Conservation (phyloP, 2,113 vertebrate species). For the Axis porcinus region DNA sequence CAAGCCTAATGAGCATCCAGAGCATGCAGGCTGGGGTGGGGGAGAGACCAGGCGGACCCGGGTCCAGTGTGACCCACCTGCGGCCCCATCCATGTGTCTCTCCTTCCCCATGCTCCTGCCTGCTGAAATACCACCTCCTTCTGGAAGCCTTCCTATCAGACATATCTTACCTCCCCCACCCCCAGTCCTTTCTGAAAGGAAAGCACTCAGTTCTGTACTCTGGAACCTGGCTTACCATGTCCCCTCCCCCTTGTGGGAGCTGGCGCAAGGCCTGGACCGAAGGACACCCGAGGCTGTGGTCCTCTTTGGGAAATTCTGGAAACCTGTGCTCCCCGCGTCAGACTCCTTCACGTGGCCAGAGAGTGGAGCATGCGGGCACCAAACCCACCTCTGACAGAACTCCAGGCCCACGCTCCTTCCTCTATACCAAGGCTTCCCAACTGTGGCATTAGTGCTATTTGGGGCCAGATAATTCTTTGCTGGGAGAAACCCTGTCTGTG, state of each 20-base stretch:
- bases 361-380: neutral
- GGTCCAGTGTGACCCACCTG: neutral
- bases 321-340: neutral
- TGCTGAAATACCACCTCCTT: neutral
- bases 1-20: neutral
- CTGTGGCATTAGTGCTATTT: neutral
- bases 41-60: rapidly evolving
- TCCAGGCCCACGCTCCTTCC: neutral
- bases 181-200: neutral
- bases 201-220: neutral
- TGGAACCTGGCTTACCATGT: neutral
- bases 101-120: rapidly evolving
- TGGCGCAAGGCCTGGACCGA: neutral
- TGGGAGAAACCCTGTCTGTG: neutral
- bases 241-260: neutral
- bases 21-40: neutral
- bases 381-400: neutral
- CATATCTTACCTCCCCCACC: neutral
- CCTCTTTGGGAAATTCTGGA: neutral
- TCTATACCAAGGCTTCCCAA: neutral
- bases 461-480: neutral
- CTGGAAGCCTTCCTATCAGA: neutral
- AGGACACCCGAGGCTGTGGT: neutral
- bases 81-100: neutral
- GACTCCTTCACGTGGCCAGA: neutral